Percentiles rank a stretch among this genome's conserved stretches.
Evolutionary conservation across 2,113 vertebrate genomes (phyloP).

Genomic region (Prunella fulvescens): DNA sequence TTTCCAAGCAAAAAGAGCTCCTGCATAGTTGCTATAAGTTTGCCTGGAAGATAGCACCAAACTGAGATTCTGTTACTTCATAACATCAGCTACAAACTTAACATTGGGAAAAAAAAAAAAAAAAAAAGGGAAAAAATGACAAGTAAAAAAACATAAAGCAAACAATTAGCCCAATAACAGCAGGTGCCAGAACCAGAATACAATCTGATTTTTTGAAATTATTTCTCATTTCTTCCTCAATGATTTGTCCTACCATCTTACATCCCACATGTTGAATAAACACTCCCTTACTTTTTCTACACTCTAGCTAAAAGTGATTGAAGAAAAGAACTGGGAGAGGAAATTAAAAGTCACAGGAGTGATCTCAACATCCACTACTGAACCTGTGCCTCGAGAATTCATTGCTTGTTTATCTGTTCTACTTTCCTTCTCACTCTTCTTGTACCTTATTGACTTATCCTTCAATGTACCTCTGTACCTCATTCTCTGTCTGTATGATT

Average conservation of each 20-base stretch:
- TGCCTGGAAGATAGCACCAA: constrained; percentile 29
- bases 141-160: neutral
- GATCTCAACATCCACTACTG: neutral
- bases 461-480: neutral
- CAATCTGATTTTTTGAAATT: neutral
- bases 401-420: neutral
- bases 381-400: neutral
- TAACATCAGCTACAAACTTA: neutral
- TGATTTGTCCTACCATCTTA: neutral
- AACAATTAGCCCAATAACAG: neutral
- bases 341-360: constrained; percentile 4
- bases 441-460: neutral
- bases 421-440: neutral
- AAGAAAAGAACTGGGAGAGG: neutral
- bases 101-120: neutral
- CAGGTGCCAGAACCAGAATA: neutral
- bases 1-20: constrained; percentile 50
- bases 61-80: constrained; percentile 28
- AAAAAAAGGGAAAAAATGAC: neutral
- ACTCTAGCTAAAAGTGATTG: neutral
- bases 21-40: constrained; percentile 12
- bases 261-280: neutral
- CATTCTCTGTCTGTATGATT: neutral
- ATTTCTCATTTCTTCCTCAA: neutral
- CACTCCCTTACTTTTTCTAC: neutral